Base-by-base conservation (phyloP, 2,888 invertebrate species). In the Synanthedon andrenaeformis region DNA sequence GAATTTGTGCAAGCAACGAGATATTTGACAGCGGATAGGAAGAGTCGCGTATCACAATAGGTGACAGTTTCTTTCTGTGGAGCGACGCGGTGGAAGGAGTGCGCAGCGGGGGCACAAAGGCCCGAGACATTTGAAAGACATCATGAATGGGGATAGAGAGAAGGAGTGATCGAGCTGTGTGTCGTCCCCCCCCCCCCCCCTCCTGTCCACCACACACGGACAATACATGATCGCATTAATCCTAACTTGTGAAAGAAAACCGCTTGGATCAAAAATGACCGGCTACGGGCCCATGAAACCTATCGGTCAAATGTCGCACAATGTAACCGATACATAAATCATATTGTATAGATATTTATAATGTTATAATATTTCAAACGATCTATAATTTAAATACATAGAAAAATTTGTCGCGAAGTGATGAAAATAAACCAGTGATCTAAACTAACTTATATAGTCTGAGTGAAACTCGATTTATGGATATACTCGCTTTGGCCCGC, bases 161-260 rank as follows among this genome's bases (percentile, higher is more conserved):
- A 82, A 84, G 85, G 85, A 86, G 86, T 86, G 86, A 86, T 84
- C 77, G 83, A 81, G 73, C 74, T 62, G 69, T 71, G 79, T 72
- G n/a, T n/a, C n/a, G n/a, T n/a, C n/a, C n/a, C n/a, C 75, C 76
- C 52, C 53, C 58, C 56, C 58, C 56, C 58, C 59, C 59, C 58
- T 58, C 55, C 55, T 57, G 51, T 14, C 54, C 60, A 57, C 56
- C 57, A 61, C 65, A 61, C 65, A 55, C 52, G 51, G 53, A 60
- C 62, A 62, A 62, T 67, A 63, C 63, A 64, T 61, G 65, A 65
- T 64, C 66, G 58, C 66, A 72, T 73, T 76, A 77, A 74, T 76
- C 74, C 73, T 70, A 70, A 72, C 70, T 69, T 60, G 63, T 64
- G 54, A 56, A 58, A 56, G 53, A 52, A 52, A 52, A 54, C 13